These are phyloP conservation scores for Sphaeramia orbicularis DNA, from an alignment of 2,797 vertebrate species.

Conservation along the genomic window DNA sequence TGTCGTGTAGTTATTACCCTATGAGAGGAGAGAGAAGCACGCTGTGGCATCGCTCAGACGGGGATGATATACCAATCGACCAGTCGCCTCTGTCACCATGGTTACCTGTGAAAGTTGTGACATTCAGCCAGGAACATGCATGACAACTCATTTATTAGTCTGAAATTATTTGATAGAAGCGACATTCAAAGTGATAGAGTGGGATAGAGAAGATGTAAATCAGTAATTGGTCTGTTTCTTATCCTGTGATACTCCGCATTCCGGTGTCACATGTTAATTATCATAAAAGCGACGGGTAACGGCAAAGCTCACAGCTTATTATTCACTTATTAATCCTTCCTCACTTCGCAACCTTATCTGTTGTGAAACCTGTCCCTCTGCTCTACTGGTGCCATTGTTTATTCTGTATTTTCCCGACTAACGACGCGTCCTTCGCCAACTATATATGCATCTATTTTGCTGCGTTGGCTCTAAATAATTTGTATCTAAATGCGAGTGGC, in stretches of 20 bases:
- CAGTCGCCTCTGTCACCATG: constrained; percentile 63
- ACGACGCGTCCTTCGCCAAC: constrained; percentile 35
- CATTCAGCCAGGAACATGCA: constrained; percentile 47
- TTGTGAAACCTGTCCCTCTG: constrained; percentile 37
- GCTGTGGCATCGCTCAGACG: constrained; percentile 55
- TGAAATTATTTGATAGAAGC: constrained; percentile 37
- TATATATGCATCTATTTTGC: constrained; percentile 60
- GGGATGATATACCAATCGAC: constrained; percentile 57
- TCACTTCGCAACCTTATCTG: constrained; percentile 53
- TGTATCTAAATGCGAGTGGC: constrained; percentile 50
- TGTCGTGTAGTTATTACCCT: constrained; percentile 42
- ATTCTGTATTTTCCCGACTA: constrained; percentile 39
- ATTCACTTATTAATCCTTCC: constrained; percentile 62
- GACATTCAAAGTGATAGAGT: constrained; percentile 42
- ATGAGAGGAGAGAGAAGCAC: constrained; percentile 42
- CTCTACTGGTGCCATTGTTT: constrained; percentile 52
- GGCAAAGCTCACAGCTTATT: constrained; percentile 59
- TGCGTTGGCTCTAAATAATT: constrained; percentile 64
- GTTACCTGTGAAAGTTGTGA: constrained; percentile 60
- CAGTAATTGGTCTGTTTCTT: constrained; percentile 61
- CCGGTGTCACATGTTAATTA: constrained; percentile 67
- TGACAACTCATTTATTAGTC: constrained; percentile 59
- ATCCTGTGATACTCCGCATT: constrained; percentile 12
- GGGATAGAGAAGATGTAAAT: constrained; percentile 39
- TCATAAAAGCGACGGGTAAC: constrained; percentile 56